Conservation (phyloP, 2,888 invertebrate species). For the Synergus gifuensis region DNA sequence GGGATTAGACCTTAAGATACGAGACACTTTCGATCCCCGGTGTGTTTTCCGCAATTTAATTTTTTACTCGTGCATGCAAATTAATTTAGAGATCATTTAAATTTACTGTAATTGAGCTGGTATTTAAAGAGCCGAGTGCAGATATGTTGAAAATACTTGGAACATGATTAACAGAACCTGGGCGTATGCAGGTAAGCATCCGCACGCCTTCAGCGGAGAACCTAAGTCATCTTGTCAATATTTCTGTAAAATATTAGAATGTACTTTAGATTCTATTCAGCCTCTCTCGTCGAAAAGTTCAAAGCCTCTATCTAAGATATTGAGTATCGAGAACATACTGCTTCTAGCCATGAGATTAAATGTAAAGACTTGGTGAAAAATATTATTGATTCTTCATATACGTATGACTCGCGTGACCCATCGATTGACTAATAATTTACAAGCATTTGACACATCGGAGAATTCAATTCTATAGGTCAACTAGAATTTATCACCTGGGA, state of each 20-base stretch:
- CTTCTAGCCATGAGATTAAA: neutral
- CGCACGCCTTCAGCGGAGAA: neutral
- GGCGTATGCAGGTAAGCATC: conserved; percentile 2
- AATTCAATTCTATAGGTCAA: conserved; percentile 7
- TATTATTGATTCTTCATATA: neutral
- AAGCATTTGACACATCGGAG: neutral
- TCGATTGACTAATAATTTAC: conserved; percentile 3
- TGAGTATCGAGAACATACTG: neutral
- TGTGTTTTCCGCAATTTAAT: neutral
- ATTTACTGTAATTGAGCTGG: neutral
- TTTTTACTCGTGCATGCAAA: neutral
- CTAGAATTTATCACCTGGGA: neutral
- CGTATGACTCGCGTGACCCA: neutral
- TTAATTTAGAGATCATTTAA: neutral
- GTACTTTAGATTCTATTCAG: neutral
- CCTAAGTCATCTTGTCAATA: neutral
- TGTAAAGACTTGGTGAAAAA: neutral
- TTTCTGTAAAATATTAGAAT: neutral
- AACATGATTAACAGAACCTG: neutral
- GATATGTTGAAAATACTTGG: neutral
- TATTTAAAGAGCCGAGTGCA: neutral
- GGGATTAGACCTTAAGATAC: conserved; percentile 7
- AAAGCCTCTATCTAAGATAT: neutral
- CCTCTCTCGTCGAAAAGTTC: neutral
- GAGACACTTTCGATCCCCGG: neutral